Evolutionary conservation across 2,113 vertebrate genomes (phyloP).

Genomic region (Galbula dea): DNA sequence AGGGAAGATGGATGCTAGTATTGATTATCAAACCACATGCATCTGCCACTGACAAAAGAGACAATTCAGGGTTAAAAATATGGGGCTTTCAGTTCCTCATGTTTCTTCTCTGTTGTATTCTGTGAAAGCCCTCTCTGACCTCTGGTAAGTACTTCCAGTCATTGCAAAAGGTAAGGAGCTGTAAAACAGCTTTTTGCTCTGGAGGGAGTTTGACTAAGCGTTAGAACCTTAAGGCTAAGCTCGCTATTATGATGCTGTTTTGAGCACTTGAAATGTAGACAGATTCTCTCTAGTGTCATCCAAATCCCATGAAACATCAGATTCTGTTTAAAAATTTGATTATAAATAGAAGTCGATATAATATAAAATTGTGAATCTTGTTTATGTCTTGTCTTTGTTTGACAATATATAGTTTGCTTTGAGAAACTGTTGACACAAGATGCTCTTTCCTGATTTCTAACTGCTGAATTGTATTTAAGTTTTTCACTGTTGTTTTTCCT

Average conservation of each 20-base stretch:
- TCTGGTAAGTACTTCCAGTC: background rate
- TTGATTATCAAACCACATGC: background rate
- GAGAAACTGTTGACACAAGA: background rate
- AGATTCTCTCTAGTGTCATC: background rate
- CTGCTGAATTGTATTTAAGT: background rate
- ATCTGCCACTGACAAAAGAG: background rate
- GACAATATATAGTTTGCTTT: background rate
- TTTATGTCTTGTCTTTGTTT: background rate
- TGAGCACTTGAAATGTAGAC: background rate
- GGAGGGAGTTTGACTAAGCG: background rate
- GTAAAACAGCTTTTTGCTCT: background rate
- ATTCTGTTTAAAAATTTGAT: background rate
- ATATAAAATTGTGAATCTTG: background rate
- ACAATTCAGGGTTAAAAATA: background rate
- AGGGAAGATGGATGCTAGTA: background rate
- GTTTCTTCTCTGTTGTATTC: background rate
- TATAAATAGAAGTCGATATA: background rate
- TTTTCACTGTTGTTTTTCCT: background rate
- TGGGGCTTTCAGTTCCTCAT: background rate
- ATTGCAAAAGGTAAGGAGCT: background rate
- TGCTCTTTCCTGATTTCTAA: background rate
- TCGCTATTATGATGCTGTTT: background rate
- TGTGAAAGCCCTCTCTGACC: background rate
- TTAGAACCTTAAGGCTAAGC: background rate
- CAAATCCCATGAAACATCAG: background rate